A percentile compares a stretch with the other conserved stretches of the same genome.
Conservation (phyloP, 2,888 invertebrate species). For the Chouioia cunea region DNA sequence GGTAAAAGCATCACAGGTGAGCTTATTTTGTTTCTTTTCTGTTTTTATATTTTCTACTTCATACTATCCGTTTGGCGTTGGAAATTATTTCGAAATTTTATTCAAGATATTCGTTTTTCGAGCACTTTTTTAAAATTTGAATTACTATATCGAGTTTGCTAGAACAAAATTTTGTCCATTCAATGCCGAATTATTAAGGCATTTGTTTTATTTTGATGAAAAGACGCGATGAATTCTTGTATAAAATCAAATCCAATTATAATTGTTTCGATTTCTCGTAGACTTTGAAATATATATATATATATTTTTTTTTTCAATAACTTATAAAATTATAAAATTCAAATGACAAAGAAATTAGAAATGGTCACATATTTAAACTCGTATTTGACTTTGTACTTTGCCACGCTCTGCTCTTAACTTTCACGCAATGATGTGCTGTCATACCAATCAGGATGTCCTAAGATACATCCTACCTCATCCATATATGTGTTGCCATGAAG, state of each 20-base stretch:
- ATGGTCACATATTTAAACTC: constrained; percentile 57
- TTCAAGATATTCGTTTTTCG: neutral
- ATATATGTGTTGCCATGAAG: constrained; percentile 48
- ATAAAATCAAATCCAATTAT: too few relatives aligned
- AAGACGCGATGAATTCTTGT: too few relatives aligned
- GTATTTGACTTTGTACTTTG: constrained; percentile 64
- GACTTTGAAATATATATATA: too few relatives aligned
- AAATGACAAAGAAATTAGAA: neutral
- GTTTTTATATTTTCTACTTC: constrained; percentile 1
- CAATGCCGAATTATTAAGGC: too few relatives aligned
- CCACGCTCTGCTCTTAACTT: constrained; percentile 65
- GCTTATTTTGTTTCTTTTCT: constrained; percentile 45
- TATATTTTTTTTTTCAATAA: too few relatives aligned
- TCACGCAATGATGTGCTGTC: constrained; percentile 69
- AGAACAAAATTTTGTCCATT: too few relatives aligned
- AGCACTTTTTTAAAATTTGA: neutral
- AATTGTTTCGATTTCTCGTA: too few relatives aligned
- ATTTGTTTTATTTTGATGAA: too few relatives aligned
- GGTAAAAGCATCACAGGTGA: constrained; percentile 83
- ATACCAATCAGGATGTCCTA: constrained; percentile 65
- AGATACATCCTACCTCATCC: constrained; percentile 28
- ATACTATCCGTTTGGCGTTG: neutral
- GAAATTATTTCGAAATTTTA: neutral
- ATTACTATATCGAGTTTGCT: too few relatives aligned
- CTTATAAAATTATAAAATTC: too few relatives aligned